phyloP scores from a whole-genome alignment of 2,113 vertebrate species.

The Ceratotherium simum region DNA sequence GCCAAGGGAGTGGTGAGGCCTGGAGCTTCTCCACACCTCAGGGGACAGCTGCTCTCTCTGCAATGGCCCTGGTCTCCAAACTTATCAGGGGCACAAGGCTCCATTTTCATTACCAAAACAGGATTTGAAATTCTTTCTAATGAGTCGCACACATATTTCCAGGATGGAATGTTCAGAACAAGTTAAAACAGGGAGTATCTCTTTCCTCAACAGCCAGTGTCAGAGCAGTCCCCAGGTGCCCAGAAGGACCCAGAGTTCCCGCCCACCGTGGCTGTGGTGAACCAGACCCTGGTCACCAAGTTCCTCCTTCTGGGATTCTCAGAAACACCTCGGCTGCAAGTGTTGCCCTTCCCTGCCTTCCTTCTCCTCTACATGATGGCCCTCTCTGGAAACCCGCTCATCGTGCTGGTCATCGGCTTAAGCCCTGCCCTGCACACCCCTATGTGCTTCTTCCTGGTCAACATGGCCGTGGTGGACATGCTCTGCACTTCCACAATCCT shows the following conservation, averaged over 20 bases:
- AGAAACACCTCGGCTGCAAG: not conserved
- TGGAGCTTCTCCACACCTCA: not conserved
- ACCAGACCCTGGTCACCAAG: slow-evolving; percentile 25
- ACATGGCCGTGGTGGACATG: slow-evolving; percentile 58
- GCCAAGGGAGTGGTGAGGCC: too few relatives aligned
- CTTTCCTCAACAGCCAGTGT: not conserved
- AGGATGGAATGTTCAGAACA: not conserved
- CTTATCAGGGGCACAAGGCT: not conserved
- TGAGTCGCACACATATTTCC: not conserved
- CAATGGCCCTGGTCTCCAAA: not conserved
- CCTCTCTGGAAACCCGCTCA: slow-evolving; percentile 60
- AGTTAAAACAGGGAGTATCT: not conserved
- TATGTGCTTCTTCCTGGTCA: slow-evolving; percentile 65
- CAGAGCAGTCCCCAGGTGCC: not conserved
- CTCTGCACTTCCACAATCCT: slow-evolving; percentile 59
- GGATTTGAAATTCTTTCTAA: not conserved
- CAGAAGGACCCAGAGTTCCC: not conserved
- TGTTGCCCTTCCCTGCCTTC: slow-evolving; percentile 16
- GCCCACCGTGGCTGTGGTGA: not conserved
- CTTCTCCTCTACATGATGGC: slow-evolving; percentile 44
- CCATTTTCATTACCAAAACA: not conserved
- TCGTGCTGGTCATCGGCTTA: not conserved
- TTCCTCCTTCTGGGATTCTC: slow-evolving; percentile 67
- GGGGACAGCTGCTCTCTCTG: not conserved
- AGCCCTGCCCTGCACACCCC: slow-evolving; percentile 61